phyloP scores from a whole-genome alignment of 2,888 invertebrate species.

The Drosophila pullipes region DNA sequence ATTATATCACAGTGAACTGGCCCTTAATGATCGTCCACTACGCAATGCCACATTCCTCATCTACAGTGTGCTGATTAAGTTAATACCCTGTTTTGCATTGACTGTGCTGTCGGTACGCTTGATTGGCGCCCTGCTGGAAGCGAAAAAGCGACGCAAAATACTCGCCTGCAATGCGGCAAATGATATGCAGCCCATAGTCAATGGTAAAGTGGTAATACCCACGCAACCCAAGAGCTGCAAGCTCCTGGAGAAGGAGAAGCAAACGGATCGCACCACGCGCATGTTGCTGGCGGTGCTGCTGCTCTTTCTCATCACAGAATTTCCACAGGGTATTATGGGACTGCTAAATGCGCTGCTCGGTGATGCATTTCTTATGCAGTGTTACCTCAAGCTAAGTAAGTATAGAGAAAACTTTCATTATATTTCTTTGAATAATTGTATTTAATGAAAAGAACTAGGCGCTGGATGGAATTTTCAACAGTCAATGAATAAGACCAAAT shows the following conservation, averaged over 20 bases:
- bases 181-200: constrained; percentile 84
- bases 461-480: too few species aligned
- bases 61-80: constrained; percentile 96
- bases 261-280: constrained; percentile 93
- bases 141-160: constrained; percentile 91
- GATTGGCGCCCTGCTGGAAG: constrained; percentile 92
- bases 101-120: constrained; percentile 92
- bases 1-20: constrained; percentile 89
- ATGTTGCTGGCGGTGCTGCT: constrained; percentile 95
- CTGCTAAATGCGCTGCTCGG: constrained; percentile 92
- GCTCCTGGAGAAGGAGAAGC: constrained; percentile 86
- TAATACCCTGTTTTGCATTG: constrained; percentile 95
- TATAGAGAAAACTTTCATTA: constrained; percentile 44
- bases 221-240: constrained; percentile 83
- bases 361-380: constrained; percentile 90
- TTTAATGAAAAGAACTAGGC: not conserved
- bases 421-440: not conserved
- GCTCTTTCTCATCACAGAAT: constrained; percentile 94
- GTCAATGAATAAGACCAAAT: too few species aligned
- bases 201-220: constrained; percentile 81
- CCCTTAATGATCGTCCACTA: constrained; percentile 87
- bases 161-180: constrained; percentile 87
- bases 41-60: constrained; percentile 94
- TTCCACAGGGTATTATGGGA: constrained; percentile 93
- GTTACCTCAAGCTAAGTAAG: constrained; percentile 93